Conservation (phyloP, 2,888 invertebrate genomes). For the Parnassius glacialis region DNA sequence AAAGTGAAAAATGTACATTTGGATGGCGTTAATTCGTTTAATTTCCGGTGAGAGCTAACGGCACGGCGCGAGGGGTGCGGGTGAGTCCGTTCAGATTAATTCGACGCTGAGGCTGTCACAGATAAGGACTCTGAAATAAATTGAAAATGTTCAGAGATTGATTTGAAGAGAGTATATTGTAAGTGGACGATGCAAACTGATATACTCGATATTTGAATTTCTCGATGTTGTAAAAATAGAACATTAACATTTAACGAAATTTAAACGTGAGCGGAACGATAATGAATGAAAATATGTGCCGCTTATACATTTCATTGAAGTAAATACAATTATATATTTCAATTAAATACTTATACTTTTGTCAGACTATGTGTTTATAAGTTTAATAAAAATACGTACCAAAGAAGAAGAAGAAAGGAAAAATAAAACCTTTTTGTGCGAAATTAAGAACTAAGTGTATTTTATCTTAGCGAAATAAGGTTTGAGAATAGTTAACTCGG, state of each 20-base stretch:
- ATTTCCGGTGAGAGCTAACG: conserved; percentile 76
- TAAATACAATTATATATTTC: too few species aligned
- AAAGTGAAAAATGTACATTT: conserved; percentile 81
- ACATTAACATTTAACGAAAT: too few species aligned
- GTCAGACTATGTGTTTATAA: too few species aligned
- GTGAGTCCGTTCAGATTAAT: conserved; percentile 76
- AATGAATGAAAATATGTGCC: too few species aligned
- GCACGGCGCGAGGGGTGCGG: conserved; percentile 42
- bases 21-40: conserved; percentile 82
- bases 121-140: conserved; percentile 81
- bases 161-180: conserved; percentile 78
- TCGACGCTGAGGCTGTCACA: conserved; percentile 76
- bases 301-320: too few species aligned
- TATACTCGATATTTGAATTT: conserved; percentile 16
- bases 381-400: too few species aligned
- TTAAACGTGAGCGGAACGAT: too few species aligned
- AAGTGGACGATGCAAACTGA: conserved; percentile 44
- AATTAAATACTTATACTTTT: too few species aligned
- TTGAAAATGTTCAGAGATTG: conserved; percentile 82
- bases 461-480: conserved; percentile 31
- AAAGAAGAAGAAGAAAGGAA: too few species aligned
- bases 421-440: background rate
- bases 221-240: background rate
- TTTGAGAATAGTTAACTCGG: conserved; percentile 59
- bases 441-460: conserved; percentile 22